Conservation (phyloP, 2,113 vertebrate genomes). For the Orcinus orca region DNA sequence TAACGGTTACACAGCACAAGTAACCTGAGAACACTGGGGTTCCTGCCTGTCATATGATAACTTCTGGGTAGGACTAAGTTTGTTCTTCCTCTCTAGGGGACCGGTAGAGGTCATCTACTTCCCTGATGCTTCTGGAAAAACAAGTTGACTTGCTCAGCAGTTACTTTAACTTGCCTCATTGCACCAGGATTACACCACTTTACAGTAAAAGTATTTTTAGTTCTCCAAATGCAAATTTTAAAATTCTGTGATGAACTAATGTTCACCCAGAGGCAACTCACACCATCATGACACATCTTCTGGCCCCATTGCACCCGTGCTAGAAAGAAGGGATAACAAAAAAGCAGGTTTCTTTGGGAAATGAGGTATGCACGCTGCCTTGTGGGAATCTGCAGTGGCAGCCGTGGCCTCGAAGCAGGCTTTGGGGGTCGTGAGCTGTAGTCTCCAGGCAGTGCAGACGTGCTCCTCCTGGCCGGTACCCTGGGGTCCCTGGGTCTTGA, state of each 20-base stretch:
- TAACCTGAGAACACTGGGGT: background rate
- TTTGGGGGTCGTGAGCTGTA: background rate
- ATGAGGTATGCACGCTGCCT: background rate
- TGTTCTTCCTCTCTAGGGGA: background rate
- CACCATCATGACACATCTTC: background rate
- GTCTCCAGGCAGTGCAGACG: rapidly evolving
- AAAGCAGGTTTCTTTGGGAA: background rate
- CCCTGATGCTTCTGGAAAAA: background rate
- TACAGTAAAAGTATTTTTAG: background rate
- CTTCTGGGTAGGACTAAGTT: background rate
- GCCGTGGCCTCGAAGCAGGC: background rate
- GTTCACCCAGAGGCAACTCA: background rate
- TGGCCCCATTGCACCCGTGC: background rate
- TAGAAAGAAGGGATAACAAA: background rate
- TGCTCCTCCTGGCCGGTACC: background rate
- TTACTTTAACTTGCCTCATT: background rate
- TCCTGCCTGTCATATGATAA: background rate
- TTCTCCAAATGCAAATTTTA: constrained; percentile 3
- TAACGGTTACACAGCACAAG: background rate
- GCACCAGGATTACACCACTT: background rate
- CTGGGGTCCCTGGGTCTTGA: background rate
- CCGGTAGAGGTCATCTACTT: background rate
- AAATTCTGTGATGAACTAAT: background rate
- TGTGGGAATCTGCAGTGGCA: background rate
- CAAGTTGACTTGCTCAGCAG: background rate